Conservation (phyloP, 2,113 vertebrate genomes). For the Rynchops niger region DNA sequence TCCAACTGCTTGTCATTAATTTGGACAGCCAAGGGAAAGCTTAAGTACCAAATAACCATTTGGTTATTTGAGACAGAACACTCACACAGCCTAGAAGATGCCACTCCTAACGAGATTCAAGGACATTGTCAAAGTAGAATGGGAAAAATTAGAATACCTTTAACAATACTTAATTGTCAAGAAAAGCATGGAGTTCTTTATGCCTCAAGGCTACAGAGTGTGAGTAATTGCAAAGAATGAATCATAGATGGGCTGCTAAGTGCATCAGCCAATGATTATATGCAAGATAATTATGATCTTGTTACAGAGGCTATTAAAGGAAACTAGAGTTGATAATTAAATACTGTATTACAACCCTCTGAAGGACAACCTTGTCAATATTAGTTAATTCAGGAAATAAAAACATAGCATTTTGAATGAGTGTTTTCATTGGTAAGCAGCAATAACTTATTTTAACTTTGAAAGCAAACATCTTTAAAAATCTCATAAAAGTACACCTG, state of each 20-base stretch:
- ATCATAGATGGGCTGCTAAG: constrained; percentile 62
- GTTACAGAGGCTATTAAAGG: constrained; percentile 67
- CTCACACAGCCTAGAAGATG: neutral
- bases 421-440: neutral
- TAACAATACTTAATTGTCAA: neutral
- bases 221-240: constrained; percentile 44
- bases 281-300: constrained; percentile 71
- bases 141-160: neutral
- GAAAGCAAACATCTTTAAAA: neutral
- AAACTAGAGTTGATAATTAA: constrained; percentile 73
- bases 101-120: neutral
- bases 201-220: neutral
- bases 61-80: neutral
- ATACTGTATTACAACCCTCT: constrained; percentile 63
- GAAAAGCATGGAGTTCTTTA: neutral
- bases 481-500: neutral
- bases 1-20: neutral
- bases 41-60: neutral
- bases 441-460: neutral
- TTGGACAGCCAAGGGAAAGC: neutral
- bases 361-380: constrained; percentile 56
- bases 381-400: constrained; percentile 7
- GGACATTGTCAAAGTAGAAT: neutral
- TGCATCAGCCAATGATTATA: constrained; percentile 61
- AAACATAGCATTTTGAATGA: neutral